These are phyloP conservation scores for human (Homo sapiens) DNA, from an alignment of 2,113 vertebrate genomes.

Conservation along the genomic window DNA sequence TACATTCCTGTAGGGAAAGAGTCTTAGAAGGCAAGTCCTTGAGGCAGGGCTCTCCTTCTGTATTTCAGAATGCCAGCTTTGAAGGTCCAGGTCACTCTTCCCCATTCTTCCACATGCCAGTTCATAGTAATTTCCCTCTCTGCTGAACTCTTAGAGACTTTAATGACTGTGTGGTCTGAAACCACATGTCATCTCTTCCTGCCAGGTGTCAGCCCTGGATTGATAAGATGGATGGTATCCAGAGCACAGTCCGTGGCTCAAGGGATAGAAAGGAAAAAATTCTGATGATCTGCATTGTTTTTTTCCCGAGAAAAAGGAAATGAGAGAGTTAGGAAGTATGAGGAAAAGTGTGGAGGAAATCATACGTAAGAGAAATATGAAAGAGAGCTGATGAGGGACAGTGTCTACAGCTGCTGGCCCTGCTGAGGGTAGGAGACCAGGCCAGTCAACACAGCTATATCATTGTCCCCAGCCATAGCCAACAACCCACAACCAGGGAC, in stretches of 20 bases:
- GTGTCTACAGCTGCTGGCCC: no score
- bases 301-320: neutral
- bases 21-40: neutral
- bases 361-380: neutral
- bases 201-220: neutral
- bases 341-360: neutral
- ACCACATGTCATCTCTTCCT: neutral
- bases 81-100: neutral
- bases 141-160: neutral
- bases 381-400: neutral
- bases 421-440: neutral
- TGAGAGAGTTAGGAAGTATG: neutral
- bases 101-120: neutral
- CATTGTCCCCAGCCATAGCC: neutral
- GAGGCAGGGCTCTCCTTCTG: neutral
- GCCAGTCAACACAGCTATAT: neutral
- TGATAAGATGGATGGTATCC: neutral
- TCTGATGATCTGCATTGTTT: neutral
- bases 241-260: neutral
- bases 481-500: neutral
- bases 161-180: neutral
- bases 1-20: neutral
- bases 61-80: neutral
- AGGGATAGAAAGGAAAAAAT: neutral
- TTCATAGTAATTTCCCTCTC: neutral